Percentiles rank a stretch among this genome's conserved stretches.
Evolutionary conservation across 1,140 invertebrate genomes (phyloP).

Genomic region (Drosophila sturtevanti): DNA sequence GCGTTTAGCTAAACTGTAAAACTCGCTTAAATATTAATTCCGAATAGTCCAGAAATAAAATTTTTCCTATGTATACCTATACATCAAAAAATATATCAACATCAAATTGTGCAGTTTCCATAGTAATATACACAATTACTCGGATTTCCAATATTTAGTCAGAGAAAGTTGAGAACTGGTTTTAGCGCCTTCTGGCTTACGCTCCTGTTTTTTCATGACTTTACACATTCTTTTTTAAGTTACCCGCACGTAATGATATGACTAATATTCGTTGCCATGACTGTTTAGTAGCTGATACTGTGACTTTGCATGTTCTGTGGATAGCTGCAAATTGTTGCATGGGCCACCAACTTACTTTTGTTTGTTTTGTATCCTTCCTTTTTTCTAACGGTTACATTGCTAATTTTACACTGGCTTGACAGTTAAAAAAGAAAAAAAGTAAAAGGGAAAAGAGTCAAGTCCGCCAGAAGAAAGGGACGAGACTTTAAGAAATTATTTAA

Average conservation of each 20-base stretch:
- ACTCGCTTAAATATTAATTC: too few relatives aligned
- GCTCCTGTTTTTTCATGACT: neutral
- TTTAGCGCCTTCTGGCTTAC: neutral
- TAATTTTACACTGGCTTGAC: slow-evolving; percentile 73
- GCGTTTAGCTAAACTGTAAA: too few relatives aligned
- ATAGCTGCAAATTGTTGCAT: slow-evolving; percentile 60
- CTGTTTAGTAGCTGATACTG: slow-evolving; percentile 25
- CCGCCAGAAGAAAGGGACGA: slow-evolving; percentile 7
- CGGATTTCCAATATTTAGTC: too few relatives aligned
- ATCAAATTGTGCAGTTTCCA: too few relatives aligned
- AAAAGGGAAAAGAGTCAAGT: neutral
- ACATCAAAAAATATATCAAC: too few relatives aligned
- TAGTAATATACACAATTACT: too few relatives aligned
- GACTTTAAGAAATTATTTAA: slow-evolving; percentile 20
- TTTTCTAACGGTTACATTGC: slow-evolving; percentile 53
- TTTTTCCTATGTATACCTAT: too few relatives aligned
- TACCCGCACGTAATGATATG: neutral
- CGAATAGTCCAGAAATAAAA: too few relatives aligned
- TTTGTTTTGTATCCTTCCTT: slow-evolving; percentile 32
- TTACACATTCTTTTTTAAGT: neutral
- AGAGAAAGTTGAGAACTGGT: too few relatives aligned
- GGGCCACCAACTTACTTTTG: slow-evolving; percentile 37
- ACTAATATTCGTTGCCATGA: slow-evolving; percentile 22
- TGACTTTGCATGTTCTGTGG: slow-evolving; percentile 59
- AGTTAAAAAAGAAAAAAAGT: slow-evolving; percentile 52